A percentile compares a stretch with the other conserved stretches of the same genome.
phyloP scores from a whole-genome alignment of 2,797 vertebrate genomes.

The Sebastes reedi region DNA sequence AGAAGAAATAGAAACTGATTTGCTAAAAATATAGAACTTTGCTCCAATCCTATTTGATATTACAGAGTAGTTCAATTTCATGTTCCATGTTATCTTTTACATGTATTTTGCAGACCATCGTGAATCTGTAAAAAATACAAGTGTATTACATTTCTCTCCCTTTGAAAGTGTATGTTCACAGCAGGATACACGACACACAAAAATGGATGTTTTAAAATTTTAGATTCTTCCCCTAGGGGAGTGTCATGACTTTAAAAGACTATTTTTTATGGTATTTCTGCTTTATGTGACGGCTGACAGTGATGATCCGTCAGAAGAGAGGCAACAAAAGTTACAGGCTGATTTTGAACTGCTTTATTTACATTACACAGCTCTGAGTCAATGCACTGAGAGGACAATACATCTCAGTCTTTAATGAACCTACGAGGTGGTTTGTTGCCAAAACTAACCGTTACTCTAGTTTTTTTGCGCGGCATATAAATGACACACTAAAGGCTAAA shows the following conservation, averaged over 20 bases:
- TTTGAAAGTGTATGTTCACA: background rate
- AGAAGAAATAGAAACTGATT: background rate
- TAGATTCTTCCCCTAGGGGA: background rate
- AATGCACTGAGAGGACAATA: background rate
- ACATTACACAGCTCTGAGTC: rapidly evolving
- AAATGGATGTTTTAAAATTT: slow-evolving; percentile 17
- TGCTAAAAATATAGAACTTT: background rate
- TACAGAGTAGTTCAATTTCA: background rate
- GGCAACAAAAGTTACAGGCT: background rate
- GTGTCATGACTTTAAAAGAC: background rate
- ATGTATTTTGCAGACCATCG: background rate
- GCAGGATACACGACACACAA: background rate
- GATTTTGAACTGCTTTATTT: background rate
- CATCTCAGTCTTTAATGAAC: too few species aligned
- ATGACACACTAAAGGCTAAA: too few species aligned
- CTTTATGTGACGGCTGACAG: background rate
- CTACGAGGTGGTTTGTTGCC: too few species aligned
- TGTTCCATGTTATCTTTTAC: slow-evolving; percentile 1
- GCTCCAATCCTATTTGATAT: background rate
- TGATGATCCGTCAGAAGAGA: background rate
- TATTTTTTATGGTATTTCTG: slow-evolving; percentile 9
- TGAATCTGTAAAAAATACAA: background rate
- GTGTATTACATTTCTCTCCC: background rate
- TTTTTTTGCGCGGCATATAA: too few species aligned
- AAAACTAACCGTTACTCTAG: too few species aligned